Conservation (phyloP, 2,888 invertebrate species). For the Gordius sp. region DNA sequence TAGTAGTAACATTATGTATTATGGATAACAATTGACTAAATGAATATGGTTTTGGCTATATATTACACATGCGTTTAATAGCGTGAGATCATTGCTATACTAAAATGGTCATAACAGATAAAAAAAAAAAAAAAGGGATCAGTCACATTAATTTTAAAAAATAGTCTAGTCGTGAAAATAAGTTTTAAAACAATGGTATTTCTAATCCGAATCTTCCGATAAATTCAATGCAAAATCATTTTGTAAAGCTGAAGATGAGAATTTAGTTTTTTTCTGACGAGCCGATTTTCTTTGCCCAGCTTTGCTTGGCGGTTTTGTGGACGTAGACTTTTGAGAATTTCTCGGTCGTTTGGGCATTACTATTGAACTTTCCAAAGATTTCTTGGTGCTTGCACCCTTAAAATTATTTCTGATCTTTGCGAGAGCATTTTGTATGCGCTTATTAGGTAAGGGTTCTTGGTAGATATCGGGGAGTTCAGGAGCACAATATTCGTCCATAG, state of each 20-base stretch:
- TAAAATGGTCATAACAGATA: no score
- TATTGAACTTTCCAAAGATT: background rate
- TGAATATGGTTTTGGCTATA: no score
- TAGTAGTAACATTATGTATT: no score
- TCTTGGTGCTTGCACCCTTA: background rate
- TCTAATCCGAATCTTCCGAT: conserved; percentile 1
- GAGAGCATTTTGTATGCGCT: background rate
- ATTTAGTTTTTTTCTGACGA: background rate
- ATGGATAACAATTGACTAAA: no score
- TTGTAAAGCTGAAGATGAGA: background rate
- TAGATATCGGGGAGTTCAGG: background rate
- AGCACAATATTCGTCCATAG: background rate
- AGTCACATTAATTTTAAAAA: no score
- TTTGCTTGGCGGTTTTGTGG: background rate
- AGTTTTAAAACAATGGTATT: no score
- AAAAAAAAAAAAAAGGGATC: no score
- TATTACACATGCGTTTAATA: no score
- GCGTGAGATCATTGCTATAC: no score
- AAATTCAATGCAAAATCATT: conserved; percentile 2
- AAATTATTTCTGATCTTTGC: background rate
- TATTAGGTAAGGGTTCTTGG: background rate
- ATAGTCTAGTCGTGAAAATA: no score
- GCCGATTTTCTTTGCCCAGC: background rate
- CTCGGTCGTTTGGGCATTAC: background rate
- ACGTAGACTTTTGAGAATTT: background rate